A percentile compares a stretch with the other conserved stretches of the same genome.
Conservation (phyloP, 2,888 invertebrate genomes). For the Chymomyza caudatula region DNA sequence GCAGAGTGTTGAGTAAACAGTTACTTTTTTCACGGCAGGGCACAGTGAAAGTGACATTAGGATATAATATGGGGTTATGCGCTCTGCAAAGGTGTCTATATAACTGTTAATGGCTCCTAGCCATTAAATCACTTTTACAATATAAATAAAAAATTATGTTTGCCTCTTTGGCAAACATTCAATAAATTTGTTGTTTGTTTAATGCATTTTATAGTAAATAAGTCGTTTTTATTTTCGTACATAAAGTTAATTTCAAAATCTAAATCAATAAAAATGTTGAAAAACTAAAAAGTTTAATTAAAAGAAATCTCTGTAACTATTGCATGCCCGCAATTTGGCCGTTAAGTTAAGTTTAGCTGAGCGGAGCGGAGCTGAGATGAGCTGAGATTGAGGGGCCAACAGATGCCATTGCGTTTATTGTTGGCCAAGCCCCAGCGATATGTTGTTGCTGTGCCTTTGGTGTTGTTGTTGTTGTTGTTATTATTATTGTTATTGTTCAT, state of each 20-base stretch:
- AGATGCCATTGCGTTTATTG: not conserved
- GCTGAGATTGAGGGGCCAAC: not conserved
- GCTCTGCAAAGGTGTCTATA: too few relatives aligned
- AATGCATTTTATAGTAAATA: too few relatives aligned
- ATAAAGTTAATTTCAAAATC: not conserved
- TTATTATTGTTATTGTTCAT: constrained; percentile 3
- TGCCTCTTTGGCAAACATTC: too few relatives aligned
- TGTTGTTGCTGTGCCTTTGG: not conserved
- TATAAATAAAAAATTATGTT: too few relatives aligned
- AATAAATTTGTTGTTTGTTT: too few relatives aligned
- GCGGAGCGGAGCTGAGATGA: not conserved
- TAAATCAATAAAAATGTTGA: not conserved
- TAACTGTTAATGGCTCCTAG: too few relatives aligned
- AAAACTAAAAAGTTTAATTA: not conserved
- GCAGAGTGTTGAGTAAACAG: too few relatives aligned
- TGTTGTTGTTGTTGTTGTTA: not conserved
- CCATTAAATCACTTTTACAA: too few relatives aligned
- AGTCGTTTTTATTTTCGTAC: not conserved
- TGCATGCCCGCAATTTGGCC: not conserved
- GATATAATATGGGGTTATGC: too few relatives aligned
- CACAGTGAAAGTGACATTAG: too few relatives aligned
- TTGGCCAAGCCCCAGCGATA: not conserved
- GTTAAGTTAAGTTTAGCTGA: not conserved
- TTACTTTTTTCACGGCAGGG: too few relatives aligned
- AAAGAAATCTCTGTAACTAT: not conserved